phyloP scores from a whole-genome alignment of 2,888 invertebrate genomes.

The Dysmachus trigonus region DNA sequence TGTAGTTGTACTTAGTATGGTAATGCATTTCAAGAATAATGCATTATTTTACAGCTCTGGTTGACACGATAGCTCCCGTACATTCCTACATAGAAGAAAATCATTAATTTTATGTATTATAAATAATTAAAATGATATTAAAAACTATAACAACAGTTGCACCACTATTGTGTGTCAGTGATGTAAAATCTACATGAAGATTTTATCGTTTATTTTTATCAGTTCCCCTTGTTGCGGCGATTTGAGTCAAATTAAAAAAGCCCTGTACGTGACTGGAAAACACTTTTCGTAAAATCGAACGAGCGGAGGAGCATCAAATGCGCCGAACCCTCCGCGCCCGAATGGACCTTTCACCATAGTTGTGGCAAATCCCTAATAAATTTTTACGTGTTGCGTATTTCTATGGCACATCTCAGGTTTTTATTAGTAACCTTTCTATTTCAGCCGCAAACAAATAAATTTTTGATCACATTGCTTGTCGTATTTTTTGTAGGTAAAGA shows the following conservation, averaged over 20 bases:
- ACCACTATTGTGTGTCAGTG: not conserved
- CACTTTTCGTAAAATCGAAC: not conserved
- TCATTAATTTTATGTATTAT: too few relatives aligned
- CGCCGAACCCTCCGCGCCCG: not conserved
- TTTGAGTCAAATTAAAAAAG: not conserved
- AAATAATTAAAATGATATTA: too few relatives aligned
- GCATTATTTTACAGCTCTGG: too few relatives aligned
- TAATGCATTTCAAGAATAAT: too few relatives aligned
- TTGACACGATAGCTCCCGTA: too few relatives aligned
- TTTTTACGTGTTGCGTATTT: slow-evolving; percentile 43
- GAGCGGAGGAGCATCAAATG: not conserved
- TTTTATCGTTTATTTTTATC: not conserved
- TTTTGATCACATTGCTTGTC: not conserved
- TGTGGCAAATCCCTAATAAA: not conserved
- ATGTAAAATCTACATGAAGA: not conserved
- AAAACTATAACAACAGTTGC: too few relatives aligned
- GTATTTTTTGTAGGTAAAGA: not conserved
- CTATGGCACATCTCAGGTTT: not conserved
- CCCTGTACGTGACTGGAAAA: not conserved
- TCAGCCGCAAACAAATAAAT: not conserved
- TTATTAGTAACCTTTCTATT: not conserved
- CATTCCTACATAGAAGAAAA: too few relatives aligned
- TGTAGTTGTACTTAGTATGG: too few relatives aligned
- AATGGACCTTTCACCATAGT: not conserved
- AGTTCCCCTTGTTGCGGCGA: not conserved